Evolutionary conservation across 2,888 invertebrate genomes (phyloP), one percentile per base, ranked within the genome.

Genomic region (Diploptera punctata): DNA sequence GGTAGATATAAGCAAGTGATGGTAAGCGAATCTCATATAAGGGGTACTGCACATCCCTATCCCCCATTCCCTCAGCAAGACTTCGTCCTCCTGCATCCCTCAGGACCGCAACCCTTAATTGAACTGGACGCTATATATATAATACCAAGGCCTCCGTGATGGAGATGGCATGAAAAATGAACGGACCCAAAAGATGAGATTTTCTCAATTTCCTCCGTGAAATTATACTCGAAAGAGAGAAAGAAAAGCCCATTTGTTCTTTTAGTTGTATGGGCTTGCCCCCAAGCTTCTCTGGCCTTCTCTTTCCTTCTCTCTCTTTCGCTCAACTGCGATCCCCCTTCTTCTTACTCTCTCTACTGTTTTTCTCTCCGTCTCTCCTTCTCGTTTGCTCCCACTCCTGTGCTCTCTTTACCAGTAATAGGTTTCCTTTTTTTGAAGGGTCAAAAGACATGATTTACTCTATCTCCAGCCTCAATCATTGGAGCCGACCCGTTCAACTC

Each of bases 151-250:
- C 67, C 71, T 73, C 47, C 43, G 72, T 73, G 70, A 80, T 81
- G 82, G 81, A 82, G 81, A 82, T 81, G 82, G 81, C 82, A 83
- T 83, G 83, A 83, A 83, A 83, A 83, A 83, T 83, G 83, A 83
- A 82, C 82, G 81, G 70, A 68, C 60, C 68, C 43, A 83, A 82
- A 82, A 82, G 81, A 82, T 82, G 80, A 82, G 82, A 82, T 83
- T 82, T 76, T 82, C 82, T 81, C 83, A 83, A 83, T 83, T 83
- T 83, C 83, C 82, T 83, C 78, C 80, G 78, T 78, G 82, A 82
- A 82, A 83, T 83, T 83, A 82, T 82, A 81, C 80, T 80, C 79
- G 79, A 79, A 78, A 77, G 80, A 80, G 80, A 81, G 81, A 67
- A 71, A 71, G 68, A 67, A 68, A 71, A 52, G 70, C 70, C 70